A percentile compares a stretch with the other conserved stretches of the same genome.
Conservation (phyloP, 2,888 invertebrate genomes). For the Patella pellucida region DNA sequence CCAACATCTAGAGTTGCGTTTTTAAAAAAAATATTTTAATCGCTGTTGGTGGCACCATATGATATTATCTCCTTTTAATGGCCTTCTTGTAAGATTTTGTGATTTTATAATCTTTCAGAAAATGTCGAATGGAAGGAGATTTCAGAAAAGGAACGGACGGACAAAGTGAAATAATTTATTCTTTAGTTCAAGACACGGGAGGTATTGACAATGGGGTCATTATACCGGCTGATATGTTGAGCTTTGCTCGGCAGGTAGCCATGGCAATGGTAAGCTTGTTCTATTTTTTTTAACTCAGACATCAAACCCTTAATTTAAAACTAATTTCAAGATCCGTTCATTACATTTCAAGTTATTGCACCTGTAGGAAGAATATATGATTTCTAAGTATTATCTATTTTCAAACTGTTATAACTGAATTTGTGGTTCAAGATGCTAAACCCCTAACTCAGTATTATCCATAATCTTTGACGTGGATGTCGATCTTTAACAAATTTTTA, state of each 20-base stretch:
- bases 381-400: too few relatives aligned
- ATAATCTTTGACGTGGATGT: too few relatives aligned
- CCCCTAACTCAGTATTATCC: too few relatives aligned
- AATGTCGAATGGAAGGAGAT: conserved; percentile 65
- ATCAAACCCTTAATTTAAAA: too few relatives aligned
- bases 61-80: neutral
- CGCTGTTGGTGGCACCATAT: neutral
- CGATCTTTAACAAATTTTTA: too few relatives aligned
- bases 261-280: conserved; percentile 82
- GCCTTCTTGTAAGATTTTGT: neutral
- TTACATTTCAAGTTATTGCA: too few relatives aligned
- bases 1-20: too few relatives aligned
- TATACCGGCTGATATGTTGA: conserved; percentile 80
- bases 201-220: conserved; percentile 62
- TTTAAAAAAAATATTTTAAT: too few relatives aligned
- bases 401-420: too few relatives aligned
- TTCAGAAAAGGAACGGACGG: conserved; percentile 47
- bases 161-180: conserved; percentile 57
- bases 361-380: too few relatives aligned
- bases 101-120: conserved; percentile 44
- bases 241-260: conserved; percentile 86
- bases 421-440: too few relatives aligned
- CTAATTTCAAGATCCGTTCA: too few relatives aligned
- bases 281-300: neutral
- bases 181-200: conserved; percentile 61